Base-by-base conservation (phyloP, 2,888 invertebrate genomes). In the Ornithoptera alexandrae region DNA sequence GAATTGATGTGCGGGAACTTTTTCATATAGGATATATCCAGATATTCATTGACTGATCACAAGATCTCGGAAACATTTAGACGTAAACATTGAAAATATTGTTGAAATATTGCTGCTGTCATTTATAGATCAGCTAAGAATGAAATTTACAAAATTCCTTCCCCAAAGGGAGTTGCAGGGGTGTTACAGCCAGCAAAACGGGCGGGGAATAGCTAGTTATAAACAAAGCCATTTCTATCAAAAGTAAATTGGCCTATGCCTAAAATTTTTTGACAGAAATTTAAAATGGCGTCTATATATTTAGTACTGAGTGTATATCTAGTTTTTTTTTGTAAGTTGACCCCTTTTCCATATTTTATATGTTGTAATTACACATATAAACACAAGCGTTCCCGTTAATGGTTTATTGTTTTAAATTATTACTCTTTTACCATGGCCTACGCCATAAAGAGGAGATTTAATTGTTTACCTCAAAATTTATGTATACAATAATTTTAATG, bases 321-420 rank as follows among this genome's bases (percentile, higher is more conserved):
- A 46, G 46, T 15, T 46, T 46, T 15, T 42, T 46, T 15, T 4
- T 15, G 15, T 15, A 15, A 18, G 36, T 58, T 65, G 18, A 57
- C 53, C 62, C 62, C 5, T 60, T 53, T 50, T 20, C 50, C 42
- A 65, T 61, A 42, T 53, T 60, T 65, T 68, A 68, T n/a, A 53
- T 62, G 69, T 69, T 66, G 59, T 42, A 60, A 65, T 62, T 53
- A 68, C 46, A 39, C 46, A 60, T 68, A 62, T 57, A 15, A 67
- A 56, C 62, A 62, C 22, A 36, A 63, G 46, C 59, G 64, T 65
- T 68, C 68, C 56, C 24, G 56, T 65, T 62, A 65, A 68, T 68
- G 65, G 65, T 59, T 65, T 65, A 61, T 64, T 63, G 20, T 39
- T 42, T 46, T 46, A 69, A 65, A 64, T 69, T 65, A 69, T 65